A percentile compares a stretch with the other conserved stretches of the same genome.
Evolutionary conservation across 2,797 vertebrate species (phyloP).

Genomic region (Dendrocincla tyrannina): DNA sequence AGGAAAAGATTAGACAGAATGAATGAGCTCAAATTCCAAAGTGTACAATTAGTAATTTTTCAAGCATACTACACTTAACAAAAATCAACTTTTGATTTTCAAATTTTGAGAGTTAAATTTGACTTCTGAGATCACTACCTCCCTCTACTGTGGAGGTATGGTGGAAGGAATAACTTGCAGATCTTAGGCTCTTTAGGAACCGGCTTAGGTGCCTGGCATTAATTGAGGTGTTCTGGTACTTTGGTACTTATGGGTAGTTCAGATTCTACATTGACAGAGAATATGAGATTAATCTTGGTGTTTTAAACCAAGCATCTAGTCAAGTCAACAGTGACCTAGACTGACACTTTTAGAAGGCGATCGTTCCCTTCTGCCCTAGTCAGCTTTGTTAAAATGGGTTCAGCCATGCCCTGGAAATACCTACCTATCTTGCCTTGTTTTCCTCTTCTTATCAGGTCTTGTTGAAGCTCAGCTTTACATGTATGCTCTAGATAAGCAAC

Average conservation of each 20-base stretch:
- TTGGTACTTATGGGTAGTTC: not conserved
- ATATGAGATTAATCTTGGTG: not conserved
- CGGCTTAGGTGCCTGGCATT: not conserved
- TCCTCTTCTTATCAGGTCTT: not conserved
- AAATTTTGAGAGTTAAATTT: not conserved
- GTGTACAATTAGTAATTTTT: not conserved
- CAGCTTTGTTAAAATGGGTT: not conserved
- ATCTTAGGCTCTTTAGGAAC: not conserved
- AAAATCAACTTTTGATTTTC: not conserved
- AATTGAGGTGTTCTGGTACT: not conserved
- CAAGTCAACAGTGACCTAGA: not conserved
- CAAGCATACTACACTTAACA: not conserved
- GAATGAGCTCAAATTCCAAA: not conserved
- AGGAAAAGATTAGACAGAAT: not conserved
- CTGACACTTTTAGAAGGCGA: fast-evolving
- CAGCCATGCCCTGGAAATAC: not conserved
- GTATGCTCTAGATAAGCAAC: not conserved
- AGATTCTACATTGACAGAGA: not conserved
- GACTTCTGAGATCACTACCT: not conserved
- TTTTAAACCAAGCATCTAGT: not conserved
- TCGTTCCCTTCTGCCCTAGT: not conserved
- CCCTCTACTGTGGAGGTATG: not conserved
- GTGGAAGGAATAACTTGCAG: not conserved
- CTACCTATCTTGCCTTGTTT: not conserved
- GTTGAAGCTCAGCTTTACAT: not conserved